Conservation (phyloP, 2,797 vertebrate species). For the Esox masquinongy region DNA sequence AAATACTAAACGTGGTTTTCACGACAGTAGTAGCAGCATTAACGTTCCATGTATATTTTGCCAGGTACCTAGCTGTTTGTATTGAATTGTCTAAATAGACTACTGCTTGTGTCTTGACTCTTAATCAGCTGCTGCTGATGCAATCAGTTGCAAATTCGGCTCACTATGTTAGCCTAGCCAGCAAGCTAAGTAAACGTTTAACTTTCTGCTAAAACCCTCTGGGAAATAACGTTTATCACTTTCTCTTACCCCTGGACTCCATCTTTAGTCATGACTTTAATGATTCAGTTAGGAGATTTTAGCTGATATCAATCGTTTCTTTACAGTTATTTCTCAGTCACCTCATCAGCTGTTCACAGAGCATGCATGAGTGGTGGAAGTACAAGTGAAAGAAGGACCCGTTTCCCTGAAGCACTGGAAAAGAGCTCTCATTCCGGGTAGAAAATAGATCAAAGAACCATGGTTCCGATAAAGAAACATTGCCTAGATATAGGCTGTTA, state of each 20-base stretch:
- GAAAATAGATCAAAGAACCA: slow-evolving; percentile 50
- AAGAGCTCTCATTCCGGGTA: slow-evolving; percentile 50
- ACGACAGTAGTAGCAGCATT: background rate
- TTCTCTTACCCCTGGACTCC: slow-evolving; percentile 71
- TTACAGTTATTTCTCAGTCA: slow-evolving; percentile 15
- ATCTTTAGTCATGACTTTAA: slow-evolving; percentile 75
- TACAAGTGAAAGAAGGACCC: slow-evolving; percentile 37
- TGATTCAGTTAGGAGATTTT: slow-evolving; percentile 17
- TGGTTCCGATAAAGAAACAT: slow-evolving; percentile 41
- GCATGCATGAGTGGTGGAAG: slow-evolving; percentile 53
- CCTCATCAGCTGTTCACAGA: slow-evolving; percentile 61
- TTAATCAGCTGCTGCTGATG: slow-evolving; percentile 63
- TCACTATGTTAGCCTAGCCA: slow-evolving; percentile 11
- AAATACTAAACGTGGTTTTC: background rate
- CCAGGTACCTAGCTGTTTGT: background rate
- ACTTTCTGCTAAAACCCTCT: background rate
- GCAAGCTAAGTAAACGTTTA: background rate
- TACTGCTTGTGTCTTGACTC: background rate
- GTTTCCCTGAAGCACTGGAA: slow-evolving; percentile 53
- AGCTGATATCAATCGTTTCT: slow-evolving; percentile 17
- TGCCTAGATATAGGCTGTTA: no score
- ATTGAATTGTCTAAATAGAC: background rate
- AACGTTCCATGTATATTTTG: background rate
- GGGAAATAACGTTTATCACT: background rate
- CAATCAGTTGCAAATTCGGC: slow-evolving; percentile 60